A percentile compares a stretch with the other conserved stretches of the same genome.
These are phyloP conservation scores for Microplitis demolitor DNA, from an alignment of 1,140 invertebrate species.

Conservation along the genomic window DNA sequence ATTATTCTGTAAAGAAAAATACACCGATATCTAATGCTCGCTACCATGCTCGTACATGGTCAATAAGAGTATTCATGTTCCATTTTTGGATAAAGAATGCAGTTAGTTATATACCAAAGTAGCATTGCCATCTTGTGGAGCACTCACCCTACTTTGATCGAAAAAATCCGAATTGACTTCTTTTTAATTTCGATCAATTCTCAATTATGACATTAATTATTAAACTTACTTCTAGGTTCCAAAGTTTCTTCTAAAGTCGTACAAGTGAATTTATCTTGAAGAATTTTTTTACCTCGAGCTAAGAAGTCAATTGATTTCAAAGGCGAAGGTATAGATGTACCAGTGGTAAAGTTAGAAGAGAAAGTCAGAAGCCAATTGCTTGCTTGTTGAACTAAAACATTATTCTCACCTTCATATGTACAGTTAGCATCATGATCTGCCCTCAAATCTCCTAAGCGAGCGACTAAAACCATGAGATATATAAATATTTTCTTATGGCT, in stretches of 20 bases:
- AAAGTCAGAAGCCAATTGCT: slow-evolving; percentile 85
- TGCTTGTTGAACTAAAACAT: slow-evolving; percentile 92
- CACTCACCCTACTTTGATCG: not conserved
- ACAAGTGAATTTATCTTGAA: slow-evolving; percentile 60
- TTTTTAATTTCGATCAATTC: not conserved
- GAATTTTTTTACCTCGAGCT: slow-evolving; percentile 59
- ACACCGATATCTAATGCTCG: too few relatives aligned
- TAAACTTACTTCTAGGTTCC: slow-evolving; percentile 65
- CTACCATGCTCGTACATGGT: too few relatives aligned
- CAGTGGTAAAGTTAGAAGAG: slow-evolving; percentile 61
- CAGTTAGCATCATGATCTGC: slow-evolving; percentile 90
- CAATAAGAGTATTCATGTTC: too few relatives aligned
- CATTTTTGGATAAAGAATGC: too few relatives aligned
- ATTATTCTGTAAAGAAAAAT: too few relatives aligned
- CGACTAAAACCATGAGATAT: slow-evolving; percentile 56
- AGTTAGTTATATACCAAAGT: too few relatives aligned
- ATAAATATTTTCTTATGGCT: too few relatives aligned
- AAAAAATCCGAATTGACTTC: not conserved
- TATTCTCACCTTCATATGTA: slow-evolving; percentile 97
- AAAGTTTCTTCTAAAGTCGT: slow-evolving; percentile 56
- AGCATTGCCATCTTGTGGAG: too few relatives aligned
- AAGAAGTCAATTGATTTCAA: slow-evolving; percentile 70
- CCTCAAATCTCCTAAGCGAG: slow-evolving; percentile 81
- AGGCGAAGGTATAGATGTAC: slow-evolving; percentile 63
- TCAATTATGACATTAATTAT: slow-evolving; percentile 3